phyloP scores from a whole-genome alignment of 92 coral and sea anemone genomes.

The Ricordea florida region DNA sequence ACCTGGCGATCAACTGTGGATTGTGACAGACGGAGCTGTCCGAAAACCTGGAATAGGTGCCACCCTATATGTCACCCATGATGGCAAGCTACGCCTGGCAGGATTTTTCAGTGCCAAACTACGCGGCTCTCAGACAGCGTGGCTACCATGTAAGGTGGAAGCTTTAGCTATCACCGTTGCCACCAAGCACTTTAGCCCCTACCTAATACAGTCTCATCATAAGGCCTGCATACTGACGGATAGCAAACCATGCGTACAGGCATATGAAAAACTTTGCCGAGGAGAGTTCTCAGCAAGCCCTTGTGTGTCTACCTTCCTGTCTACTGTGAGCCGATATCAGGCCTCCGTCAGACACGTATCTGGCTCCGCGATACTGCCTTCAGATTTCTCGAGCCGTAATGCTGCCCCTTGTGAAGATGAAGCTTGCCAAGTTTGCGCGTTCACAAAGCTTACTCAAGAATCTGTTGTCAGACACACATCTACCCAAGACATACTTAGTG shows the following conservation, averaged over 20 bases:
- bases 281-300: conserved; percentile 64
- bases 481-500: conserved; percentile 29
- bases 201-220: conserved; percentile 26
- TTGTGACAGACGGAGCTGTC: conserved; percentile 50
- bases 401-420: conserved; percentile 13
- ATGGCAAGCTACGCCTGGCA: conserved; percentile 18
- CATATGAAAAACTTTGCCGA: conserved; percentile 34
- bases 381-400: conserved; percentile 54
- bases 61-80: conserved; percentile 48
- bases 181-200: conserved; percentile 38
- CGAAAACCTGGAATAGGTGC: conserved; percentile 48
- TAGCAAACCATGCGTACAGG: conserved; percentile 45
- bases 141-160: conserved; percentile 52
- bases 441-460: conserved; percentile 23
- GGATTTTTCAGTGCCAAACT: conserved; percentile 50
- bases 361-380: conserved; percentile 41
- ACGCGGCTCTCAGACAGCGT: conserved; percentile 18
- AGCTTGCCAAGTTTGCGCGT: conserved; percentile 48
- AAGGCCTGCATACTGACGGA: conserved; percentile 30
- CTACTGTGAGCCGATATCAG: conserved; percentile 46
- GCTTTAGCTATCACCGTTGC: conserved; percentile 35
- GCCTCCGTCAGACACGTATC: conserved; percentile 48
- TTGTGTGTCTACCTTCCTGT: conserved; percentile 47
- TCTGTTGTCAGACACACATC: conserved; percentile 52
- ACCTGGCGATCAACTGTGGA: conserved; percentile 51